phyloP scores from a whole-genome alignment of 2,797 vertebrate species.

The Phalanger gymnotis region DNA sequence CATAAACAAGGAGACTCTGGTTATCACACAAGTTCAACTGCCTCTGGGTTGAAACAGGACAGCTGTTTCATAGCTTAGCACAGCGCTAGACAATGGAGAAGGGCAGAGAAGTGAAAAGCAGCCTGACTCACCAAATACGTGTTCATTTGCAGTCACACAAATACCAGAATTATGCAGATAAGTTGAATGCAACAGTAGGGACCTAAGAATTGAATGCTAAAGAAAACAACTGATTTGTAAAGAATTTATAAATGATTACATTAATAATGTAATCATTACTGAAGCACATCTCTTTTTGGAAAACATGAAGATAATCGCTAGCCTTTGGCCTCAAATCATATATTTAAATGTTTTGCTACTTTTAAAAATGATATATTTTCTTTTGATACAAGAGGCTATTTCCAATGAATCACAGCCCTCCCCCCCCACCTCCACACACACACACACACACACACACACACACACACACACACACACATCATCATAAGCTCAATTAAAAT shows the following conservation, averaged over 20 bases:
- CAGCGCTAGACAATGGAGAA: background rate
- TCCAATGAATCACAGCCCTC: background rate
- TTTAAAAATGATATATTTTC: background rate
- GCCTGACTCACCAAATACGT: background rate
- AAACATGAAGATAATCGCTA: background rate
- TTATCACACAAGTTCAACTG: conserved; percentile 60
- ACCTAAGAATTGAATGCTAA: background rate
- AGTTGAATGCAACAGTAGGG: background rate
- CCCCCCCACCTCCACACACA: too few relatives aligned
- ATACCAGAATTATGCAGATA: conserved; percentile 26
- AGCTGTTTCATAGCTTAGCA: conserved; percentile 39
- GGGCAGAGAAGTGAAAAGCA: conserved; percentile 3
- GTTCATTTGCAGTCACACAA: background rate
- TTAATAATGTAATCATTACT: background rate
- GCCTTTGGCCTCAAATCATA: background rate
- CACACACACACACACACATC: background rate
- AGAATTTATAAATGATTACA: background rate
- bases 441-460: too few relatives aligned
- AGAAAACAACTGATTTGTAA: background rate
- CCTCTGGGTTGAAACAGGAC: conserved; percentile 40
- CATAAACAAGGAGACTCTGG: conserved; percentile 53
- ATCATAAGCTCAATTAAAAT: background rate
- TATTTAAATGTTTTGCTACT: background rate
- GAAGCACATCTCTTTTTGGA: background rate
- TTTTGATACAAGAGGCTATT: background rate